These are phyloP conservation scores for Orthonevra nobilis DNA, from an alignment of 2,888 invertebrate species.

Conservation along the genomic window DNA sequence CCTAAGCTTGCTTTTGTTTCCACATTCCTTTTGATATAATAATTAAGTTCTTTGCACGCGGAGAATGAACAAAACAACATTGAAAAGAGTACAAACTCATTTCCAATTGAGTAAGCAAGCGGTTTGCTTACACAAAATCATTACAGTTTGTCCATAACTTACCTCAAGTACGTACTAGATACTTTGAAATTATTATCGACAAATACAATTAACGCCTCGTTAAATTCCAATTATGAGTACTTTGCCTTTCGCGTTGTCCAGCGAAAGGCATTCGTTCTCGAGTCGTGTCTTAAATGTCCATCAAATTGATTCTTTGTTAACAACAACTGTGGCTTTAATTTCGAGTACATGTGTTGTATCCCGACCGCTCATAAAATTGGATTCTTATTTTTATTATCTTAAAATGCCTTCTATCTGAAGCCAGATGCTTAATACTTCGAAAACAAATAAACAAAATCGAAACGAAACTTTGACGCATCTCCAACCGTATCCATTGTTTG, in stretches of 20 bases:
- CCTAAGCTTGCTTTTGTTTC: not conserved
- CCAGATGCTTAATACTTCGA: not conserved
- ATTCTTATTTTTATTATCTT: not conserved
- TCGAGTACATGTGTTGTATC: too few species aligned
- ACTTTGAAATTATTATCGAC: constrained; percentile 1
- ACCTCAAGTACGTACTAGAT: not conserved
- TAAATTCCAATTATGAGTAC: constrained; percentile 19
- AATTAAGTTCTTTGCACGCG: constrained; percentile 8
- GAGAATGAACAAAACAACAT: not conserved
- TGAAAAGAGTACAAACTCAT: not conserved
- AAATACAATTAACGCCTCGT: constrained; percentile 25
- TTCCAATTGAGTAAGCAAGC: constrained; percentile 22
- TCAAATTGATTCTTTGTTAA: too few species aligned
- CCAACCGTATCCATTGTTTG: too few species aligned
- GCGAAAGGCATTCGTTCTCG: not conserved
- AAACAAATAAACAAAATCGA: not conserved
- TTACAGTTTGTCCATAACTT: constrained; percentile 4
- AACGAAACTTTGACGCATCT: constrained; percentile 1
- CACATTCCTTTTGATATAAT: constrained; percentile 29
- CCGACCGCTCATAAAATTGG: not conserved
- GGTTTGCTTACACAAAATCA: not conserved
- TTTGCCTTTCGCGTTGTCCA: not conserved
- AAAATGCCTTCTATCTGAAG: too few species aligned
- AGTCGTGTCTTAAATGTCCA: not conserved
- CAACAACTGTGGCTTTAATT: too few species aligned